Percentiles rank a stretch among this genome's conserved stretches.
Evolutionary conservation across 1,140 invertebrate species (phyloP).

Genomic region (Drosophila ananassae): DNA sequence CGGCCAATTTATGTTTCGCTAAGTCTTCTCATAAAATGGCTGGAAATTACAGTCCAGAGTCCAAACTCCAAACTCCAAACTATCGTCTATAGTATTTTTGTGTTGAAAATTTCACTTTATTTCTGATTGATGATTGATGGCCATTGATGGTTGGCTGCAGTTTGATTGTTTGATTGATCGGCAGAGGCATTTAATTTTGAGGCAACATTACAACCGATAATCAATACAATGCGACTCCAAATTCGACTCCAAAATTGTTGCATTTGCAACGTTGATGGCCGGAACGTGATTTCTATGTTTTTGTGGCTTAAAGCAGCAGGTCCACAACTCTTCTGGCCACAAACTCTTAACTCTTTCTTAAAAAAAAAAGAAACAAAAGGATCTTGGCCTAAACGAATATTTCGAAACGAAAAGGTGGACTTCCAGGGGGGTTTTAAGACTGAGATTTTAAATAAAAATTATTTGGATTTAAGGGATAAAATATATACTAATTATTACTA

Average conservation of each 20-base stretch:
- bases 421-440: no score
- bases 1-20: slow-evolving; percentile 78
- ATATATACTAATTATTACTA: no score
- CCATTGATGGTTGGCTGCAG: slow-evolving; percentile 64
- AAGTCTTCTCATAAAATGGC: slow-evolving; percentile 83
- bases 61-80: no score
- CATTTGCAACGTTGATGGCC: slow-evolving; percentile 78
- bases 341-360: no score
- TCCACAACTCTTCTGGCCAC: no score
- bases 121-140: not conserved
- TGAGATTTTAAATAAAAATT: no score
- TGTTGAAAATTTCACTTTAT: slow-evolving; percentile 9
- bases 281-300: slow-evolving; percentile 78
- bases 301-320: no score
- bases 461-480: no score
- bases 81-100: slow-evolving; percentile 9
- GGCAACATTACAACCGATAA: slow-evolving; percentile 82
- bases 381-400: no score
- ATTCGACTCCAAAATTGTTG: slow-evolving; percentile 68
- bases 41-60: slow-evolving; percentile 64
- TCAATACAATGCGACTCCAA: slow-evolving; percentile 66
- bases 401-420: no score
- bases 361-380: no score
- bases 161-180: slow-evolving; percentile 79
- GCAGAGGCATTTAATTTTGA: slow-evolving; percentile 73